Percentiles rank a stretch among this genome's conserved stretches.
Conservation (phyloP, 2,797 vertebrate species). For the Masticophis lateralis region DNA sequence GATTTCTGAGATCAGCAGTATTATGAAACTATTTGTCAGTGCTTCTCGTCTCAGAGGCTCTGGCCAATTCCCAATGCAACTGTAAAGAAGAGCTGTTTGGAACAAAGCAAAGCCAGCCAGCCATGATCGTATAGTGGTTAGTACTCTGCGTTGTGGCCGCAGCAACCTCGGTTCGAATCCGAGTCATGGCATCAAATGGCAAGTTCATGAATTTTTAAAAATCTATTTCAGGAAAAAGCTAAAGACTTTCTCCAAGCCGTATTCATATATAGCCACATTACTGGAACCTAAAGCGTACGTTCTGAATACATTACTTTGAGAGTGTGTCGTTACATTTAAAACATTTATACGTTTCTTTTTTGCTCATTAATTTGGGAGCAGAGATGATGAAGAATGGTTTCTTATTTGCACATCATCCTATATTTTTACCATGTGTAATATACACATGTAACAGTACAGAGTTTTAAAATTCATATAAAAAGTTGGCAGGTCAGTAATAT, state of each 20-base stretch:
- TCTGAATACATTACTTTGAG: not conserved
- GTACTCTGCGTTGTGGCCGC: constrained; percentile 21
- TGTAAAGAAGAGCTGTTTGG: not conserved
- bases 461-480: not conserved
- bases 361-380: not conserved
- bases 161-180: constrained; percentile 28
- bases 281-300: not conserved
- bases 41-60: not conserved
- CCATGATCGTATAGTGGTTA: constrained; percentile 26
- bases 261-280: not conserved
- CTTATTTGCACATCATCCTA: not conserved
- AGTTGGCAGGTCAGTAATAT: not conserved
- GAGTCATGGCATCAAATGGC: not conserved
- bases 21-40: not conserved
- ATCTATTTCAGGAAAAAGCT: not conserved
- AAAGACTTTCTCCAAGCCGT: not conserved
- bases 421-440: not conserved
- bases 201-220: not conserved
- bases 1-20: constrained; percentile 3
- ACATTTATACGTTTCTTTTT: not conserved
- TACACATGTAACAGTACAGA: not conserved
- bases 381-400: not conserved
- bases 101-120: not conserved
- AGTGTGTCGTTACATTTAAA: not conserved
- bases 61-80: not conserved